Evolutionary conservation across 1,140 invertebrate species (phyloP), one percentile per base, ranked within the genome.

Genomic region (Leptinotarsa undecemlineata): DNA sequence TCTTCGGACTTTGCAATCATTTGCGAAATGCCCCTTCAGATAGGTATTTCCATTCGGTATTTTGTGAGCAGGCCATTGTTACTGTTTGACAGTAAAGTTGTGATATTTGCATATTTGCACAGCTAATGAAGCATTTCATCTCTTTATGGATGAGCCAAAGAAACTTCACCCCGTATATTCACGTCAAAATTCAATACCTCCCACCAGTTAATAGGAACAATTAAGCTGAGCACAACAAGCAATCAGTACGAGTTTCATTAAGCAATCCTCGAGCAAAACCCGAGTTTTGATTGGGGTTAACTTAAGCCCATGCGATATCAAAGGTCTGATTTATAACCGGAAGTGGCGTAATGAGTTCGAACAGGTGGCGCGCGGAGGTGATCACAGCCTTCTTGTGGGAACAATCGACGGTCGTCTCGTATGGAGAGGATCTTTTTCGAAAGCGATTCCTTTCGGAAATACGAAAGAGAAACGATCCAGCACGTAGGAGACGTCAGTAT

Each of bases 311-410:
- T 68, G 66, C n/a, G 23, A 42, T 68, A 68, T 68, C 66, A 26
- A 57, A 61, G 51, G 51, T 71, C 79, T 80, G 81, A 82, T 81
- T 82, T 82, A 82, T 82, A 77, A 78, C 79, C 78, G 81, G 81
- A 82, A 82, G 76, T 75, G 79, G 72, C 33, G 79, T 81, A 82
- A 82, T 82, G 80, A 81, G 74, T 62, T 77, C 74, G 77, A 82
- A 81, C 81, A 82, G 81, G 81, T 82, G 81, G 80, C 76, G 75
- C 79, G 64, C 79, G 80, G 21, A 48, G 20, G 19, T 33, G 26
- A 23, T 68, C 67, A 64, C 63, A 33, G 63, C 63, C 63, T 64
- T 33, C 63, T 64, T 64, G 63, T 64, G 63, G 63, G 63, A 64
- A 64, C 63, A 33, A 64, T 64, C 51, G 51, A 57, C 51, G 17